Base-by-base conservation (phyloP, 2,888 invertebrate genomes). In the Coleophora flavipennella region DNA sequence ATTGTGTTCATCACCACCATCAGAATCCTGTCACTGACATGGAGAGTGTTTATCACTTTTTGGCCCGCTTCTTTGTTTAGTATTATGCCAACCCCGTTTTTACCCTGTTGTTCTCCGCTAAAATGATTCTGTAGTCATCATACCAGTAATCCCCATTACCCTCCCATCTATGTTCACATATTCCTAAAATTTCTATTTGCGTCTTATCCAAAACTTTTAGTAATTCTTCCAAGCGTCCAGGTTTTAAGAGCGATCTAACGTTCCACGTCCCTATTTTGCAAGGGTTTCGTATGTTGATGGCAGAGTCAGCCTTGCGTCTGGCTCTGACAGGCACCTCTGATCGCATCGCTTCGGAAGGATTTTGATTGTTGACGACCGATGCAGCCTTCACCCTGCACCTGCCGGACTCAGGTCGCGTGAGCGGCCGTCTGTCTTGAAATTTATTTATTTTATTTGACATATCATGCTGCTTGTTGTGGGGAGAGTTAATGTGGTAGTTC, bases 151-250 rank as follows among this genome's bases (percentile, higher is more conserved):
- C n/a, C n/a, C n/a, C n/a, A n/a, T n/a, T n/a, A n/a, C n/a, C n/a
- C n/a, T n/a, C 32, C 32, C n/a, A 32, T 32, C 32, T 32, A 32
- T 11, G 11, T 32, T 32, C 32, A n/a, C 32, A 32, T 32, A 32
- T 10, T 32, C 32, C 32, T n/a, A 32, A 32, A 11, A 32, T 32
- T 6, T 32, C 32, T 6, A 32, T 10, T 32, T 32, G 11, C n/a
- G 12, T 11, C n/a, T 7, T 32, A 32, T 32, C 32, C n/a, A 10
- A 11, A 8, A 32, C 32, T 32, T 32, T 32, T 12, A 10, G 11
- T 7, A 32, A 7, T 10, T 7, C 12, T 11, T 10, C 32, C n/a
- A 11, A 12, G 32, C 12, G 32, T 12, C 32, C 32, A 32, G 11
- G 12, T 32, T 32, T 12, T 12, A 32, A 12, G n/a, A 11, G n/a